phyloP scores from a whole-genome alignment of 2,888 invertebrate species.

The Hylaea fasciaria region DNA sequence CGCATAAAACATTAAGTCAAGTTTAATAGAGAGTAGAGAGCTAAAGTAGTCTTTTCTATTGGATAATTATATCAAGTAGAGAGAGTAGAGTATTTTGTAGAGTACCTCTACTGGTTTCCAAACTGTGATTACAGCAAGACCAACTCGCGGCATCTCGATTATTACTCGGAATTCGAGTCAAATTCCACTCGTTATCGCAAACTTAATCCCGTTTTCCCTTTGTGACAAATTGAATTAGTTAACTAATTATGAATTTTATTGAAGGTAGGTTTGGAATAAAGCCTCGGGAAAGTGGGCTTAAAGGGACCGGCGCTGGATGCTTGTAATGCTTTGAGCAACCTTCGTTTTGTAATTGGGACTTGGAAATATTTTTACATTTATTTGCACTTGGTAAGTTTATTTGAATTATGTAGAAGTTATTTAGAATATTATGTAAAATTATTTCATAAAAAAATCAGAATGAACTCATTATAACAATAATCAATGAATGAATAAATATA shows the following conservation, averaged over 20 bases:
- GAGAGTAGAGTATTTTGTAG: neutral
- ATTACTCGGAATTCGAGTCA: slow-evolving; percentile 41
- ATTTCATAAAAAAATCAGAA: too few relatives aligned
- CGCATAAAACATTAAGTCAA: too few relatives aligned
- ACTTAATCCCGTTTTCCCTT: slow-evolving; percentile 56
- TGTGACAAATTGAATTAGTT: slow-evolving; percentile 59
- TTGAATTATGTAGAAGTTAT: too few relatives aligned
- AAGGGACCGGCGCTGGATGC: slow-evolving; percentile 34
- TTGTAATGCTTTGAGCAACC: slow-evolving; percentile 34
- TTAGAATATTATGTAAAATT: too few relatives aligned
- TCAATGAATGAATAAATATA: too few relatives aligned
- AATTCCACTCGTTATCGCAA: slow-evolving; percentile 52
- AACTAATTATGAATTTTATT: slow-evolving; percentile 57
- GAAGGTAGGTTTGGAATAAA: slow-evolving; percentile 45
- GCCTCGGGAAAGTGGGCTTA: slow-evolving; percentile 33
- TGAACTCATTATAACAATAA: too few relatives aligned
- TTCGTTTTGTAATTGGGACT: slow-evolving; percentile 35
- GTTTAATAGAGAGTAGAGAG: too few relatives aligned
- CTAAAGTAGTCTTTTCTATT: too few relatives aligned
- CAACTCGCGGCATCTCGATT: slow-evolving; percentile 40
- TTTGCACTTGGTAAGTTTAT: slow-evolving; percentile 4
- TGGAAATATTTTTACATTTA: slow-evolving; percentile 22
- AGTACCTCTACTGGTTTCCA: slow-evolving; percentile 8
- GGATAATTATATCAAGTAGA: too few relatives aligned
- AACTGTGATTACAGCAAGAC: slow-evolving; percentile 17